Evolutionary conservation across 2,797 vertebrate species (phyloP).

Genomic region (Cryptoblepharus egeriae): DNA sequence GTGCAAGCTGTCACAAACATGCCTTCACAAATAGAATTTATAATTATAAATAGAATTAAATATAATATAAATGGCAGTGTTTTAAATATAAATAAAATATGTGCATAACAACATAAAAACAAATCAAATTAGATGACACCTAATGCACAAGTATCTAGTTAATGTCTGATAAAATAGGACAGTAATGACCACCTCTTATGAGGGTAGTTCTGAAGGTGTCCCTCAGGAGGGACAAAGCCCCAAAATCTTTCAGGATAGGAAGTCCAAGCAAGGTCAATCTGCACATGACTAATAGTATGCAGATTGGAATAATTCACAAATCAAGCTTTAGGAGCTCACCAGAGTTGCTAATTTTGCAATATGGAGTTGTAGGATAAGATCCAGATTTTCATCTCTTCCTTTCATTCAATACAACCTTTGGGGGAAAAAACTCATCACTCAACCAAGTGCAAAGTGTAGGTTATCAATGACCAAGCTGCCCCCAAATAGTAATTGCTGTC

Average conservation of each 20-base stretch:
- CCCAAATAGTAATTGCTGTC: background rate
- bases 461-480: background rate
- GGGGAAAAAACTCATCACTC: background rate
- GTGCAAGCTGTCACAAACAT: no score
- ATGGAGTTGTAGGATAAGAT: background rate
- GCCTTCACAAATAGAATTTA: background rate
- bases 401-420: background rate
- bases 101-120: background rate
- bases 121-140: background rate
- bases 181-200: background rate
- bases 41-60: no score
- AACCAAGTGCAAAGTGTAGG: background rate
- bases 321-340: background rate
- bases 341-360: background rate
- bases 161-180: background rate
- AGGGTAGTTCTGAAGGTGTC: background rate
- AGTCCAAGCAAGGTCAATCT: background rate
- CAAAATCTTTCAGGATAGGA: background rate
- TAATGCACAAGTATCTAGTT: background rate
- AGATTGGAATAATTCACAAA: no score
- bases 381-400: background rate
- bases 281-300: no score
- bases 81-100: background rate
- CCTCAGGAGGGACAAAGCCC: background rate
- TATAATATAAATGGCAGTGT: no score